A percentile compares a stretch with the other conserved stretches of the same genome.
Conservation (phyloP, 2,113 vertebrate species). For the Axis porcinus region DNA sequence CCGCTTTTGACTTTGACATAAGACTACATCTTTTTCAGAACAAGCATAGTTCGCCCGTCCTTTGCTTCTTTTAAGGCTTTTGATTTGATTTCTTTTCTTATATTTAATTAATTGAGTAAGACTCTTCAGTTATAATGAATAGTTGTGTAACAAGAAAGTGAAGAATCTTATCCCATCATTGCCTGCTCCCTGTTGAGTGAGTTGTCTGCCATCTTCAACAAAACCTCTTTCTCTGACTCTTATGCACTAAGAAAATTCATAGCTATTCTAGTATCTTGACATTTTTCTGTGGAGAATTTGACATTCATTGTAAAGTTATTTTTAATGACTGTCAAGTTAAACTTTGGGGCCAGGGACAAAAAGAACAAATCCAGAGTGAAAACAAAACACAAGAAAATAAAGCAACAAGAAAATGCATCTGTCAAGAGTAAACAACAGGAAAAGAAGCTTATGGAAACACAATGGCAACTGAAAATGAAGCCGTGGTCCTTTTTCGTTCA, state of each 20-base stretch:
- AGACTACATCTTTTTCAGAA: neutral
- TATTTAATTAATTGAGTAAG: neutral
- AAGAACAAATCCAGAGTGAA: conserved; percentile 1
- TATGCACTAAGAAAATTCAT: neutral
- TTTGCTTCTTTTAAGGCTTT: neutral
- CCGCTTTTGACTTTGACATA: neutral
- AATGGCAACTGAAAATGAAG: neutral
- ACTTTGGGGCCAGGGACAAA: neutral
- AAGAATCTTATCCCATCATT: neutral
- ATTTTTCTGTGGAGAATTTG: neutral
- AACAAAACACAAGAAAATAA: neutral
- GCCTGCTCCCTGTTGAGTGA: neutral
- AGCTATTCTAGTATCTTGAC: neutral
- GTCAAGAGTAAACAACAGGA: neutral
- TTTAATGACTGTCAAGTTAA: conserved; percentile 32
- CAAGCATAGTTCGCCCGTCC: neutral
- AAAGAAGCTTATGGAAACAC: neutral
- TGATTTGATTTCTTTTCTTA: neutral
- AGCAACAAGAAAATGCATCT: neutral
- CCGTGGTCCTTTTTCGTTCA: neutral
- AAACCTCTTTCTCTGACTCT: neutral
- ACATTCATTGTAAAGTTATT: neutral
- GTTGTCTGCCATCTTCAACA: neutral
- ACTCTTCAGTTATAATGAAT: neutral
- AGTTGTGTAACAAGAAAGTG: neutral